Base-by-base conservation (phyloP, 2,888 invertebrate species). In the Phyllotreta cruciferae region DNA sequence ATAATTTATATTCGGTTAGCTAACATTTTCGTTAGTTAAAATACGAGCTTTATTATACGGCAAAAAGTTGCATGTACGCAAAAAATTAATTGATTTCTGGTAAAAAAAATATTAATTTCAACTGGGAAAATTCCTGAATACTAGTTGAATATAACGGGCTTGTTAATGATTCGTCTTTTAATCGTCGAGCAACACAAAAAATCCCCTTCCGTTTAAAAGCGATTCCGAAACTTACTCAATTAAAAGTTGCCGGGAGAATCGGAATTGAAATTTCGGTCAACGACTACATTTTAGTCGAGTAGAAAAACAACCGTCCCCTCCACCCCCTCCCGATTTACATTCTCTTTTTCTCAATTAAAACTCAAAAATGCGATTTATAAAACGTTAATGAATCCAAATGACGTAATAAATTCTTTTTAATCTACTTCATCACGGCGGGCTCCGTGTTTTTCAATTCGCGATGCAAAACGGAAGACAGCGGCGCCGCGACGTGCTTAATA, bases 361-460 rank as follows among this genome's bases (percentile, higher is more conserved):
- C 61, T 66, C 67, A 67, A 69, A 69, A 70, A 70, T 67, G 64
- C 67, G 70, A 71, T 71, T 70, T 69, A 67, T 69, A 61, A 64
- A 66, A 68, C 70, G 64, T 68, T 70, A 72, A 72, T 72, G 71
- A 70, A 71, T 73, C 70, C 69, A 64, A 70, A 64, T 68, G 65
- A 62, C 66, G 70, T 71, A 73, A 73, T 73, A 70, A 73, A 73
- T 71, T 66, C 72, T 71, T 69, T 71, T 73, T 73, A 74, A 73
- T 74, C 72, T 72, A 70, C 72, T 73, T 73, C 69, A 73, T 67
- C 67, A 71, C 71, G 70, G 69, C 70, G 60, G 55, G 24, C 63
- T 66, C 44, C 14, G 35, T 37, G 52, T 60, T 60, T 52, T 57
- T 38, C 53, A 41, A 44, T 55, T 61, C 49, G 35, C 42, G 14